Percentiles rank a stretch among this genome's conserved stretches.
Conservation (phyloP, 2,888 invertebrate species). For the Scaeva pyrastri region DNA sequence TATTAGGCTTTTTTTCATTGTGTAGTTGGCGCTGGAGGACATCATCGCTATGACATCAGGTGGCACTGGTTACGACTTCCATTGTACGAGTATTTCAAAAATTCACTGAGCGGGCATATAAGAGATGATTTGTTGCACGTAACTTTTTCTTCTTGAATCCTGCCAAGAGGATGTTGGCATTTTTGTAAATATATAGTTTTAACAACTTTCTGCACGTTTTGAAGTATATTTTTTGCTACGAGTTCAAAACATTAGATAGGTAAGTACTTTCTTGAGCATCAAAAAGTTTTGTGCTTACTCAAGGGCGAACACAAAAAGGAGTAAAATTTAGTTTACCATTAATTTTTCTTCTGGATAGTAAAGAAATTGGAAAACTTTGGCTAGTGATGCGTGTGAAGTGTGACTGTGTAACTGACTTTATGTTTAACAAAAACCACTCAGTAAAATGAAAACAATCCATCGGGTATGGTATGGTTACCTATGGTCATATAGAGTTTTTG, state of each 20-base stretch:
- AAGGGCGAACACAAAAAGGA: constrained; percentile 12
- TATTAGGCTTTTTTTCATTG: constrained; percentile 24
- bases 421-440: constrained; percentile 57
- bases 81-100: constrained; percentile 24
- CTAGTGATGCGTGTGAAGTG: background rate
- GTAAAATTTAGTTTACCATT: constrained; percentile 42
- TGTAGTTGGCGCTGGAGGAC: constrained; percentile 32
- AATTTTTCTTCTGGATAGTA: constrained; percentile 36
- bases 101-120: background rate
- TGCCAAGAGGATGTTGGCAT: background rate
- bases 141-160: constrained; percentile 47
- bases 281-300: constrained; percentile 63
- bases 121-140: constrained; percentile 65
- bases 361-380: constrained; percentile 72
- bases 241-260: constrained; percentile 33
- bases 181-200: background rate
- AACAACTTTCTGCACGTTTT: constrained; percentile 65
- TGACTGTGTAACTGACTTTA: constrained; percentile 16
- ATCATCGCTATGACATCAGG: constrained; percentile 73
- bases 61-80: constrained; percentile 62
- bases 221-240: constrained; percentile 47
- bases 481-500: background rate
- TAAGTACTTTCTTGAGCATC: constrained; percentile 49
- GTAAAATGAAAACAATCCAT: constrained; percentile 41
- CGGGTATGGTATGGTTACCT: background rate